Evolutionary conservation across 53 echinoderm and acorn worm genomes (phyloP).

Genomic region (Echinarachnius parma): DNA sequence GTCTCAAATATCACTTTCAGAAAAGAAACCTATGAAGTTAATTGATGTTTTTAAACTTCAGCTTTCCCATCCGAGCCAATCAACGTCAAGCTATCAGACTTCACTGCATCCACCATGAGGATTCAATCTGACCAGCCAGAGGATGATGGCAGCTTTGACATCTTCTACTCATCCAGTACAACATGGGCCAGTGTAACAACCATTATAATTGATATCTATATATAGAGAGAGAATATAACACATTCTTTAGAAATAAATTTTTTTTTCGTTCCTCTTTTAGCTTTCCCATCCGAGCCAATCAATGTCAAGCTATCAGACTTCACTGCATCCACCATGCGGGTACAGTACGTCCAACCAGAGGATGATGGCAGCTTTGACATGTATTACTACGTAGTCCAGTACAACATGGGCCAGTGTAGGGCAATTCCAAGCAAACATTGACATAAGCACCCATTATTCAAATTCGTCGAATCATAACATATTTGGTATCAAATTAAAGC

Average conservation of each 20-base stretch:
- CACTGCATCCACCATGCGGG: conserved; percentile 50
- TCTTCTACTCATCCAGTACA: conserved; percentile 58
- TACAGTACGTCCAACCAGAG: conserved; percentile 59
- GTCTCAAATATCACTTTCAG: too few relatives aligned
- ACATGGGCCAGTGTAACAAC: too few relatives aligned
- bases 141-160: conserved; percentile 58
- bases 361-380: conserved; percentile 63
- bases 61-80: conserved; percentile 42
- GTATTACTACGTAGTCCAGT: conserved; percentile 47
- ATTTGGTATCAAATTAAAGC: too few relatives aligned
- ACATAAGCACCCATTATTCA: too few relatives aligned
- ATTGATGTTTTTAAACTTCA: too few relatives aligned
- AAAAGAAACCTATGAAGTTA: too few relatives aligned
- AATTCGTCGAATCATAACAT: too few relatives aligned
- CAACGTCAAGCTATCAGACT: conserved; percentile 41
- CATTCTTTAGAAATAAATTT: not conserved
- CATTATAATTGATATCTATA: too few relatives aligned
- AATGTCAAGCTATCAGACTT: conserved; percentile 42
- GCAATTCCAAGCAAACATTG: too few relatives aligned
- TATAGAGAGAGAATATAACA: too few relatives aligned
- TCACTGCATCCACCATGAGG: conserved; percentile 51
- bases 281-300: conserved; percentile 36
- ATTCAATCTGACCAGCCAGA: conserved; percentile 60
- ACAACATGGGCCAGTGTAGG: conserved; percentile 38
- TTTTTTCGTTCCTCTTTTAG: conserved; percentile 14